A percentile compares a stretch with the other conserved stretches of the same genome.
These are phyloP conservation scores for Peromyscus californicus DNA, from an alignment of 2,113 vertebrate species.

Conservation along the genomic window DNA sequence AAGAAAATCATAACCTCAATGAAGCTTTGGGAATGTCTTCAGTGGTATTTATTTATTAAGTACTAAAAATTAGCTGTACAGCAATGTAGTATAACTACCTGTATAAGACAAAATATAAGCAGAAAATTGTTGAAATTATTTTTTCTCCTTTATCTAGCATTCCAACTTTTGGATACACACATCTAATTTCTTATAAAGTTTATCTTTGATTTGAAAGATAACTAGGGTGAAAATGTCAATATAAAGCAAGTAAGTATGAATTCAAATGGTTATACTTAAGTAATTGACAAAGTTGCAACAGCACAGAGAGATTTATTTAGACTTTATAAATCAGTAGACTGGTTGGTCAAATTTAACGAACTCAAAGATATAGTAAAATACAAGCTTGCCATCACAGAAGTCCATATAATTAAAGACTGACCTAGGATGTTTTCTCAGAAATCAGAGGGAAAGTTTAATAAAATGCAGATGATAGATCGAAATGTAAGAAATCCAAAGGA, in stretches of 20 bases:
- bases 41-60: not conserved
- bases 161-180: not conserved
- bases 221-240: not conserved
- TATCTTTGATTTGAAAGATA: slow-evolving; percentile 12
- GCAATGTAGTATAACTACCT: slow-evolving; percentile 16
- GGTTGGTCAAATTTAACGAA: slow-evolving; percentile 58
- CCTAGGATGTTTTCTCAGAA: slow-evolving; percentile 68
- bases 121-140: not conserved
- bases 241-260: not conserved
- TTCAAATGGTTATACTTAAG: slow-evolving; percentile 1
- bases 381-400: not conserved
- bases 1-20: not conserved
- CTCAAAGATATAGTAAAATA: slow-evolving; percentile 38
- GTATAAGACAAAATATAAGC: not conserved
- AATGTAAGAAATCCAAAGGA: slow-evolving; percentile 60
- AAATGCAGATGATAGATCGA: slow-evolving; percentile 64
- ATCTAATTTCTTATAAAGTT: not conserved
- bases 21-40: not conserved
- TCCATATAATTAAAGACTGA: slow-evolving; percentile 60
- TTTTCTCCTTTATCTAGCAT: not conserved
- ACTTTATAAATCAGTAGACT: slow-evolving; percentile 42
- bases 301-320: slow-evolving; percentile 21
- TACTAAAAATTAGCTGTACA: slow-evolving; percentile 13
- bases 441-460: slow-evolving; percentile 67
- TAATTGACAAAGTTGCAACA: not conserved